These are phyloP conservation scores for Achlya flavicornis DNA, from an alignment of 2,888 invertebrate species.

Conservation along the genomic window DNA sequence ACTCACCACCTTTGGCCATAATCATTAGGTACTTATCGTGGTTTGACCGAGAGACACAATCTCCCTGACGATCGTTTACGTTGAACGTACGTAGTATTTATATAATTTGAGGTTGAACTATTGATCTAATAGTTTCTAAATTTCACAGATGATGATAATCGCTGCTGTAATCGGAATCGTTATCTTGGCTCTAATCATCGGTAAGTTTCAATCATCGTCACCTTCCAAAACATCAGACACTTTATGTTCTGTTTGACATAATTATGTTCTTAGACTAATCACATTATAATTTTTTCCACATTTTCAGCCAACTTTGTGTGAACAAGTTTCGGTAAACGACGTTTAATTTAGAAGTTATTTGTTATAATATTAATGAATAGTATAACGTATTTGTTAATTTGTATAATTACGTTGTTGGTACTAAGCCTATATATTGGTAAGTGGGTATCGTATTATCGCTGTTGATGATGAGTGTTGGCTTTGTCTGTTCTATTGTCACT, in stretches of 20 bases:
- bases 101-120: too few relatives aligned
- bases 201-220: conserved; percentile 83
- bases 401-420: conserved; percentile 59
- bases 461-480: conserved; percentile 71
- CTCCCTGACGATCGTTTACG: too few relatives aligned
- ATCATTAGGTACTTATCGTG: too few relatives aligned
- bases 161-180: conserved; percentile 93
- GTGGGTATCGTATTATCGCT: conserved; percentile 68
- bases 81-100: too few relatives aligned
- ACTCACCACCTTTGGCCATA: too few relatives aligned
- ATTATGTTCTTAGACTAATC: conserved; percentile 68
- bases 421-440: conserved; percentile 70
- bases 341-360: conserved; percentile 76
- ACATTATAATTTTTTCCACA: conserved; percentile 70
- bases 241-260: conserved; percentile 38
- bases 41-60: neutral
- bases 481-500: conserved; percentile 71
- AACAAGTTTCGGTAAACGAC: conserved; percentile 79
- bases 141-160: conserved; percentile 93
- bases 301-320: conserved; percentile 83
- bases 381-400: conserved; percentile 67
- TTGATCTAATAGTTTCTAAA: neutral
- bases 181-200: conserved; percentile 93
- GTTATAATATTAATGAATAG: conserved; percentile 68
- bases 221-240: conserved; percentile 15